Evolutionary conservation across 53 echinoderm and acorn worm species (phyloP).

Genomic region (Arbacia lixula): DNA sequence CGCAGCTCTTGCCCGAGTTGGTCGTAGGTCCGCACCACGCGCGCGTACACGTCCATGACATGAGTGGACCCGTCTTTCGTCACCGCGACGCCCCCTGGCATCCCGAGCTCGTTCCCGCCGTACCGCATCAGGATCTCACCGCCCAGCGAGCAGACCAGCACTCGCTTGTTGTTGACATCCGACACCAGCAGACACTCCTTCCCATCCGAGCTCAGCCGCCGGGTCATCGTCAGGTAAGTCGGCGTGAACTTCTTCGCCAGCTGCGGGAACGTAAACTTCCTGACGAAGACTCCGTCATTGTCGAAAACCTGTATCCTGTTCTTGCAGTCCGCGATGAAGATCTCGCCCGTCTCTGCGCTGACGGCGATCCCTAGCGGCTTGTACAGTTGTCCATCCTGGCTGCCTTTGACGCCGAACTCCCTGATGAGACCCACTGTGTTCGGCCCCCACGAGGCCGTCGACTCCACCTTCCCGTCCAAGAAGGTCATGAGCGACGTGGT

Average conservation of each 20-base stretch:
- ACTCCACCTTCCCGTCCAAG: conserved; percentile 70
- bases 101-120: conserved; percentile 77
- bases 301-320: conserved; percentile 86
- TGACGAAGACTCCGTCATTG: conserved; percentile 72
- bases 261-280: conserved; percentile 74
- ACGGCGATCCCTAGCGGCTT: conserved; percentile 76
- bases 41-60: conserved; percentile 83
- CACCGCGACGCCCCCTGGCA: conserved; percentile 85
- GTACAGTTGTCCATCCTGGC: conserved; percentile 74
- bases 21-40: conserved; percentile 73
- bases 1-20: conserved; percentile 66
- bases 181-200: conserved; percentile 77
- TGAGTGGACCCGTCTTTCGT: conserved; percentile 81
- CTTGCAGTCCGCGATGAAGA: conserved; percentile 84
- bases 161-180: conserved; percentile 81
- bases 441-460: conserved; percentile 62
- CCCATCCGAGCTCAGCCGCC: conserved; percentile 71
- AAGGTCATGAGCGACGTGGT: conserved; percentile 75
- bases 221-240: conserved; percentile 65
- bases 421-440: conserved; percentile 69
- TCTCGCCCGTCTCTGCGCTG: conserved; percentile 67
- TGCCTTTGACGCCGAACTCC: conserved; percentile 84
- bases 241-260: conserved; percentile 77
- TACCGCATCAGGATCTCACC: conserved; percentile 75
- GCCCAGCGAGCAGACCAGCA: conserved; percentile 72